Base-by-base conservation (phyloP, 2,113 vertebrate species). In the Petaurus breviceps region DNA sequence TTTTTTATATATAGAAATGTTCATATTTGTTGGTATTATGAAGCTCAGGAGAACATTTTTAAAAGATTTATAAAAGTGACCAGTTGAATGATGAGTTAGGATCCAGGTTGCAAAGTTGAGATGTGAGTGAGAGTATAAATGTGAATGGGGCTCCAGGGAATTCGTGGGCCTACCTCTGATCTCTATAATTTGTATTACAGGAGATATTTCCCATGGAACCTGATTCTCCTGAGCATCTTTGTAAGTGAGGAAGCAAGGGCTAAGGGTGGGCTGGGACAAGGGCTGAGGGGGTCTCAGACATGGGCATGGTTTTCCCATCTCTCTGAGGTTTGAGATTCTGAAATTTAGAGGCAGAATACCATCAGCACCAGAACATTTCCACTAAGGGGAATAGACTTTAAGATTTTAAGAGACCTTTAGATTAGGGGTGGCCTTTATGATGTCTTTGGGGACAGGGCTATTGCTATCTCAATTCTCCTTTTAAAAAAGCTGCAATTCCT, bases 171-270 rank as follows among this genome's bases (percentile, higher is more conserved):
- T 90, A 31, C 19, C 54, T 95, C 57, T 94, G 43, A 89, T 24
- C 50, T 26, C 50, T 22, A 11, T 89, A 95, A 8, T 91, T 98
- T 98, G 51, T n/a, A 95, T 98, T 98, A n/a, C 98, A 99, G 99
- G 99, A 99, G 99, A 95, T 98, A 98, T 94, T 99, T 99, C 97
- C 99, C 99, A 97, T 99, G 99, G 99, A 99, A 99, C 97, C 98
- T 99, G 97, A 99, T 99, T 97, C 98, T 99, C 93, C 98, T 99
- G 95, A 98, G 96, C 93, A 97, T 99, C 98, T 99, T 99, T 98
- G 99, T 99, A 98, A 99, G 99, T 99, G 0, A 31, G 49, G 31
- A 91, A 31, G 19, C 84, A 46, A 92, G 92, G 61, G 1, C 8
- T 11, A 43, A 61, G 55, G 28, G 53, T 54, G 37, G 55, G 6